Percentiles rank a stretch among this genome's conserved stretches.
These are phyloP conservation scores for Orchesellides sinensis DNA, from an alignment of 2,888 invertebrate genomes.

Conservation along the genomic window DNA sequence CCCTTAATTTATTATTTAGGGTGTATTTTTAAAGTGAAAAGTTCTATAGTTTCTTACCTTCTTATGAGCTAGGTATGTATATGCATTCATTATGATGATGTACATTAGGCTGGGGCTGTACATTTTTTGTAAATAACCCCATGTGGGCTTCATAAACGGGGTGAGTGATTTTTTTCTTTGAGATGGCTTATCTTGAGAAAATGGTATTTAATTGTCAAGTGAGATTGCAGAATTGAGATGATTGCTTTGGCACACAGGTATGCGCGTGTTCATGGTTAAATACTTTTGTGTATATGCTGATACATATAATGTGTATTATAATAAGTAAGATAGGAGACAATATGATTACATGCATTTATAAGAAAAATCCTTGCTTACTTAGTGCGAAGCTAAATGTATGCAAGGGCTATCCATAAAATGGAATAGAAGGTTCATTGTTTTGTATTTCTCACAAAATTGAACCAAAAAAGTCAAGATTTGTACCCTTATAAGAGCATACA, in stretches of 20 bases:
- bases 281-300: no score
- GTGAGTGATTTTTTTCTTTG: constrained; percentile 9
- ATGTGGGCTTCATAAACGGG: constrained; percentile 46
- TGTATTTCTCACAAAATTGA: no score
- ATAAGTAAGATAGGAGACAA: no score
- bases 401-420: no score
- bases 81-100: background rate
- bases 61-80: background rate
- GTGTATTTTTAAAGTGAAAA: background rate
- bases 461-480: constrained; percentile 39
- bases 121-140: constrained; percentile 33
- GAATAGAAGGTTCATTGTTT: no score
- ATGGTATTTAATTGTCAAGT: constrained; percentile 63
- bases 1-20: background rate
- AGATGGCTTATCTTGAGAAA: constrained; percentile 59
- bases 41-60: background rate
- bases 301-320: no score
- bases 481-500: constrained; percentile 25
- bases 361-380: no score
- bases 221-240: constrained; percentile 60
- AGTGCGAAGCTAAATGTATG: no score
- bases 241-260: constrained; percentile 29
- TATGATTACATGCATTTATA: no score
- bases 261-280: no score
- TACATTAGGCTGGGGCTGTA: background rate